Evolutionary conservation across 2,797 vertebrate species (phyloP).

Genomic region (Manis pentadactyla): DNA sequence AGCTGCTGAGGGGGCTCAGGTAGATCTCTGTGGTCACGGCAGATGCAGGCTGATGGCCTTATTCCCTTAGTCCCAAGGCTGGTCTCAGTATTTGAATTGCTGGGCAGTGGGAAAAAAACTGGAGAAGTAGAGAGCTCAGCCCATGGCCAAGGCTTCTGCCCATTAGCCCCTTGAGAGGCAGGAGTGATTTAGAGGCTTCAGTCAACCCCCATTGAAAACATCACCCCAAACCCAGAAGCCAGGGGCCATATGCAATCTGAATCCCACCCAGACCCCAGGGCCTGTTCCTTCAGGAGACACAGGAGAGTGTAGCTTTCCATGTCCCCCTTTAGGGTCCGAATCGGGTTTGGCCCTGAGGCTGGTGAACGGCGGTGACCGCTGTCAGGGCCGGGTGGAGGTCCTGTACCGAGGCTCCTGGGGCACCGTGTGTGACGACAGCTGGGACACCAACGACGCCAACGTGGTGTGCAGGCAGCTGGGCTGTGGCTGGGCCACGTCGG

Average conservation of each 20-base stretch:
- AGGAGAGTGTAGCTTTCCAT: background rate
- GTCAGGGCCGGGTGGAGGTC: background rate
- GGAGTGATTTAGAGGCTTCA: accelerated
- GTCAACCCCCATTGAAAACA: background rate
- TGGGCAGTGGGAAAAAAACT: too few relatives aligned
- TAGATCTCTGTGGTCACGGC: background rate
- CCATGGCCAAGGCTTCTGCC: too few relatives aligned
- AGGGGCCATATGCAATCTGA: too few relatives aligned
- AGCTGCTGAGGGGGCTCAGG: too few relatives aligned
- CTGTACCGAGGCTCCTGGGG: background rate
- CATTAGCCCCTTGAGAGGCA: too few relatives aligned
- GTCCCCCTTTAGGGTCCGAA: background rate
- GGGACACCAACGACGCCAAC: background rate
- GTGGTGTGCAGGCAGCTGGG: constrained; percentile 46
- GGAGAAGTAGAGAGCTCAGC: too few relatives aligned
- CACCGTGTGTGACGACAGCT: background rate
- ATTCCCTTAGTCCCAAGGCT: background rate
- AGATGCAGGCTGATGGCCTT: too few relatives aligned
- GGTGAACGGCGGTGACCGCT: background rate
- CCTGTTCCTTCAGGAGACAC: too few relatives aligned
- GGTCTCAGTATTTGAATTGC: background rate
- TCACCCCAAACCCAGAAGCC: background rate
- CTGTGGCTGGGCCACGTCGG: background rate
- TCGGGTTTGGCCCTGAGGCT: background rate
- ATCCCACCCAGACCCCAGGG: too few relatives aligned